Evolutionary conservation across 2,113 vertebrate species (phyloP).

Genomic region (Forbesichthys agassizii): DNA sequence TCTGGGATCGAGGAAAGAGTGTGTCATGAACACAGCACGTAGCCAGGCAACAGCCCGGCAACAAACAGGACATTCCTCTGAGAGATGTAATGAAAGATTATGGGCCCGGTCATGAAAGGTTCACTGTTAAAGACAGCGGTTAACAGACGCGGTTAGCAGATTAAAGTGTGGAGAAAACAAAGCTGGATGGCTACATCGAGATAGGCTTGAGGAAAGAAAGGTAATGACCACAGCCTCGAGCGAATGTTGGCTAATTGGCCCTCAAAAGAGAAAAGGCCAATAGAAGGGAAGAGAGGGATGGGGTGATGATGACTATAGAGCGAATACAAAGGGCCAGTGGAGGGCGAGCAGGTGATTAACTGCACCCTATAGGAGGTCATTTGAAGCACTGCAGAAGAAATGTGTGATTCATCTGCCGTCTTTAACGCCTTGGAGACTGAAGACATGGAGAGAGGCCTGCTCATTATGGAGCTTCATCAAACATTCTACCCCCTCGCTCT

Average conservation of each 20-base stretch:
- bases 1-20: not conserved
- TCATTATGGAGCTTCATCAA: conserved; percentile 58
- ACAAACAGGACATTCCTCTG: not conserved
- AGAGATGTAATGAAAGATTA: conserved; percentile 18
- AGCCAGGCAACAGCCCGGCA: too few relatives aligned
- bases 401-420: conserved; percentile 53
- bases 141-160: too few relatives aligned
- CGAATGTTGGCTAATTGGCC: conserved; percentile 33
- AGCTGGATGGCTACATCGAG: too few relatives aligned
- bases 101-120: too few relatives aligned
- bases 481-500: not conserved
- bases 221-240: not conserved
- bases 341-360: conserved; percentile 50
- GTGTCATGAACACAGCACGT: conserved; percentile 9
- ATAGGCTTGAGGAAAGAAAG: conserved; percentile 10
- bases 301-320: conserved; percentile 16
- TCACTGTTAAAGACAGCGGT: too few relatives aligned
- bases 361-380: conserved; percentile 36
- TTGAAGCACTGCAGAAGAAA: conserved; percentile 38
- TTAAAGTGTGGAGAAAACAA: too few relatives aligned
- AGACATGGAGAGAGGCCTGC: conserved; percentile 52
- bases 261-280: conserved; percentile 1
- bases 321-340: conserved; percentile 29
- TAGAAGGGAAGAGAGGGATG: not conserved
- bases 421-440: conserved; percentile 39